Percentiles rank a stretch among this genome's conserved stretches.
Conservation (phyloP, 2,113 vertebrate species). For the Ploceus nigricollis region DNA sequence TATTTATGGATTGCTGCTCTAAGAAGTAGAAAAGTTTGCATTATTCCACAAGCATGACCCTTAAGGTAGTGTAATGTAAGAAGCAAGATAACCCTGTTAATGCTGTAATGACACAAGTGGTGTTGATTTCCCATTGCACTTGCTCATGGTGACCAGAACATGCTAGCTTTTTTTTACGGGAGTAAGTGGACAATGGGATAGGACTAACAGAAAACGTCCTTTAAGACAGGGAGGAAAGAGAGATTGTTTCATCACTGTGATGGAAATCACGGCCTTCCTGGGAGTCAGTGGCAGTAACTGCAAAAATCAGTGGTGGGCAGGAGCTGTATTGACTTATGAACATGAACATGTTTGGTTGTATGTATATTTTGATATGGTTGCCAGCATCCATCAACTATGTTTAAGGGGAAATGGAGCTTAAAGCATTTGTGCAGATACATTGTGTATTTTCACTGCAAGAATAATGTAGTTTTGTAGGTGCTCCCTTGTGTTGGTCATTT, state of each 20-base stretch:
- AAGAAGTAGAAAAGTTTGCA: neutral
- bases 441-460: neutral
- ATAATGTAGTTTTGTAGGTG: neutral
- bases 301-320: neutral
- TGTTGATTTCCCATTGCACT: neutral
- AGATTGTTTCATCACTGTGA: rapidly evolving
- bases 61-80: neutral
- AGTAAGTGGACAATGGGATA: neutral
- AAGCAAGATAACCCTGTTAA: neutral
- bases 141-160: neutral
- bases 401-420: neutral
- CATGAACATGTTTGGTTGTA: neutral
- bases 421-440: neutral
- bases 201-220: neutral
- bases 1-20: neutral
- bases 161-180: neutral
- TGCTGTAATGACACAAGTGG: neutral
- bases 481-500: neutral
- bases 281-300: neutral
- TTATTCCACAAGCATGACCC: neutral
- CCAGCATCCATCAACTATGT: neutral
- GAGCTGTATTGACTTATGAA: neutral
- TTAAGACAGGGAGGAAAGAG: neutral
- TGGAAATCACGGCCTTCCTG: neutral
- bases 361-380: neutral